Percentiles rank a stretch among this genome's conserved stretches.
These are phyloP conservation scores for Stenodera caucasica DNA, from an alignment of 2,888 invertebrate genomes.

Conservation along the genomic window DNA sequence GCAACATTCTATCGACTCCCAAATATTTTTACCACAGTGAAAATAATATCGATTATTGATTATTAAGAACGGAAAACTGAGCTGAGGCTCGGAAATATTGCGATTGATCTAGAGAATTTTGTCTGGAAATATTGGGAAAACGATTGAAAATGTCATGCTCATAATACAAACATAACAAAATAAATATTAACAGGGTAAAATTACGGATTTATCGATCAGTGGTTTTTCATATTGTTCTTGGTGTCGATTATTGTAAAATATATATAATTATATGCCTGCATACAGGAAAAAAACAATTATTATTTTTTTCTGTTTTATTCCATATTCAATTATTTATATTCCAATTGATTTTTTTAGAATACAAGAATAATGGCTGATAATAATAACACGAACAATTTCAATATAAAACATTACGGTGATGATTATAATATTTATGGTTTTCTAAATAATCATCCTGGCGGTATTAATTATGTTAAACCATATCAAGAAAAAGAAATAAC, in stretches of 20 bases:
- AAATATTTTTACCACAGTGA: no score
- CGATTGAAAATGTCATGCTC: not conserved
- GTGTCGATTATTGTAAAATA: not conserved
- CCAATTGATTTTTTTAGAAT: constrained; percentile 14
- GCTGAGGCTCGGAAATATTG: no score
- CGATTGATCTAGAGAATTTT: no score
- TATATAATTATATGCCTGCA: not conserved
- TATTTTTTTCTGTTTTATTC: not conserved
- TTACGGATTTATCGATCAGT: not conserved
- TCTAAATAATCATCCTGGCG: constrained; percentile 74
- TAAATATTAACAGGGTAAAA: not conserved
- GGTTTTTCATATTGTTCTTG: not conserved
- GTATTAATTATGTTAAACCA: constrained; percentile 64
- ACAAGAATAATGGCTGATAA: constrained; percentile 30
- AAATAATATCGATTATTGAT: no score
- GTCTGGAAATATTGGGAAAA: no score
- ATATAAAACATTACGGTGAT: constrained; percentile 54
- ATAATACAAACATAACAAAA: not conserved
- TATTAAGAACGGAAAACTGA: no score
- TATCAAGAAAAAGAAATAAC: constrained; percentile 61
- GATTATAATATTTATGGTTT: constrained; percentile 69
- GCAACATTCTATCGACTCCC: no score
- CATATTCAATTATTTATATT: not conserved
- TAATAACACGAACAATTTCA: constrained; percentile 45
- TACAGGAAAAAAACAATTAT: not conserved